Evolutionary conservation across 2,797 vertebrate genomes (phyloP), one percentile per base, ranked within the genome.

Genomic region (Gallinago stenura): DNA sequence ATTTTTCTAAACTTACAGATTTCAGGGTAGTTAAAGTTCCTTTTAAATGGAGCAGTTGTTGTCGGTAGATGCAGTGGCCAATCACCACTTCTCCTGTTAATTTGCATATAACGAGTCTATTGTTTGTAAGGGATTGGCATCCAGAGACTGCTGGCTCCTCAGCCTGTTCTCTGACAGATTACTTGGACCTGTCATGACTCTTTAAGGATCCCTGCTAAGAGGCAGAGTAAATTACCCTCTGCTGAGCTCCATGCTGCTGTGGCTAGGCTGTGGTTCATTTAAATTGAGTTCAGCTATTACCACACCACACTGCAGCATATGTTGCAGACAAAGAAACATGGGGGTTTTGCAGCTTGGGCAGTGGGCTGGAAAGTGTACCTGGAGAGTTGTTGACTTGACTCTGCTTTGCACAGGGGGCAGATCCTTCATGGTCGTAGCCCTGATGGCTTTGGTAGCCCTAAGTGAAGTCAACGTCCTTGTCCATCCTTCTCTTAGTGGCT

Each of bases 121-220:
- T 96, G 90, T 95, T 97, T 72, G 64, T 77, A 68, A 89, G 26
- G 31, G 81, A 93, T 96, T 95, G 94, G 46, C 83, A 93, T 95
- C 88, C 88, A 83, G 93, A 90, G 50, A 43, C 90, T 93, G 51
- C 64, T 95, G 95, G 95, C 95, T 96, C n/a, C 3, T 86, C 91
- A 84, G 70, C 70, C 93, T 86, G 80, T 80, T 84, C 73, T 91
- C 69, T 96, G 96, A 94, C n/a, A 18, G 94, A 96, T 96, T 96
- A 90, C 83, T 95, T 97, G 95, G 96, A 95, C 83, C 83, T 83
- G 91, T 93, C 96, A 93, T 39, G 95, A 79, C 84, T 96, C 84
- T 91, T 96, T 87, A 94, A 96, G 90, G 90, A 94, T 92, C 84
- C 93, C 92, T 70, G 78, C 93, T 96, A 96, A 94, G 82, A 96